A percentile compares a stretch with the other conserved stretches of the same genome.
phyloP scores from a whole-genome alignment of 2,797 vertebrate species.

The Netta rufina region DNA sequence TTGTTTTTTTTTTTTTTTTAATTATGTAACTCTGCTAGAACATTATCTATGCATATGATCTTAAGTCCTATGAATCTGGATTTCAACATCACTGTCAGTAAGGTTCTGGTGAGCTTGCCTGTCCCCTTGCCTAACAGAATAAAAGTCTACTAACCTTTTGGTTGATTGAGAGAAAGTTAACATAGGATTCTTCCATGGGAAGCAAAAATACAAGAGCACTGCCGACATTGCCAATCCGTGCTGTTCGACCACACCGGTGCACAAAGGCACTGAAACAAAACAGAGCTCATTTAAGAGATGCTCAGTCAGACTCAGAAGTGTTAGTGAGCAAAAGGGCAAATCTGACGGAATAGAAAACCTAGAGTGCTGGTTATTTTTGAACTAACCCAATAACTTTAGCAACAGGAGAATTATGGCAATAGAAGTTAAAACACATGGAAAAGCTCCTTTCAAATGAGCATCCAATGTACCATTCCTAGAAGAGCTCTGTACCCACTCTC shows the following conservation, averaged over 20 bases:
- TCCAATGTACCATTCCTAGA: not conserved
- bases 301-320: rapidly evolving
- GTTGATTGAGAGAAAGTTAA: slow-evolving; percentile 94
- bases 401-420: not conserved
- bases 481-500: not conserved
- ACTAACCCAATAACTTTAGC: not conserved
- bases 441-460: not conserved
- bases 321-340: not conserved
- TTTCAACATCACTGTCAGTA: not conserved
- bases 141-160: slow-evolving; percentile 85
- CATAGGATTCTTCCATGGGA: slow-evolving; percentile 95
- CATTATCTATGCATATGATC: rapidly evolving
- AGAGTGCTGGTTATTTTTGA: rapidly evolving
- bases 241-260: slow-evolving; percentile 95
- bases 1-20: not conserved
- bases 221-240: slow-evolving; percentile 90
- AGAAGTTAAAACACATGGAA: not conserved
- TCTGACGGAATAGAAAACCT: not conserved
- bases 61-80: not conserved
- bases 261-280: slow-evolving; percentile 87
- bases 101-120: not conserved
- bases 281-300: not conserved
- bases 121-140: not conserved
- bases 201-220: slow-evolving; percentile 92
- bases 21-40: not conserved